Base-by-base conservation (phyloP, 2,888 invertebrate genomes). In the Pyrocoelia pectoralis region DNA sequence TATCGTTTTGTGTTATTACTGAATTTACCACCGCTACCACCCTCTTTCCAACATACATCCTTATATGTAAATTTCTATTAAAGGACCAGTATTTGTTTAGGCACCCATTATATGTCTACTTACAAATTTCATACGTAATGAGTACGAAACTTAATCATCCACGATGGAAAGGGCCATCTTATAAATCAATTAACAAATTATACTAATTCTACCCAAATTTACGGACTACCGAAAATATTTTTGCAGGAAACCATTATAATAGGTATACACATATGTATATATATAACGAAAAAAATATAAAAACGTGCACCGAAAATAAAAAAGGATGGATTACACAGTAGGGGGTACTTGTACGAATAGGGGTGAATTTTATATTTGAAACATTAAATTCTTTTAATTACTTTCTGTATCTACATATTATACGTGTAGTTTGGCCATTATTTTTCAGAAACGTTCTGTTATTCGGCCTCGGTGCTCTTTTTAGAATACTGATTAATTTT, bases 301-400 rank as follows among this genome's bases (percentile, higher is more conserved):
- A 66, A 64, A 68, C 68, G 70, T 70, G 67, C 65, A 68, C 67
- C 68, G 72, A 70, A 73, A 73, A 75, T 74, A 73, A 72, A 72
- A 70, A 71, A 68, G 71, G 66, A 69, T 70, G 69, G 72, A 72
- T 74, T 71, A 71, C 68, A 64, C 61, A 67, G 69, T 41, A 69
- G 61, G 68, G 69, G 69, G 57, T 56, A 60, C 64, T 65, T 61
- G 61, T 59, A 61, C 43, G 61, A 57, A 67, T 66, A 70, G 74
- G 77, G 76, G 75, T 73, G 79, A 77, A 77, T 80, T 80, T 79
- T 79, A 79, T 79, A 79, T 79, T 77, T 79, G 77, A 77, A 77
- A 79, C 80, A 80, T 80, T 79, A 80, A 79, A 80, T 80, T 80
- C 79, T 78, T 79, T 80, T 80, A 80, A 80, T 80, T 79, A 79